Base-by-base conservation (phyloP, 2,113 vertebrate species). In the Thryonomys swinderianus region DNA sequence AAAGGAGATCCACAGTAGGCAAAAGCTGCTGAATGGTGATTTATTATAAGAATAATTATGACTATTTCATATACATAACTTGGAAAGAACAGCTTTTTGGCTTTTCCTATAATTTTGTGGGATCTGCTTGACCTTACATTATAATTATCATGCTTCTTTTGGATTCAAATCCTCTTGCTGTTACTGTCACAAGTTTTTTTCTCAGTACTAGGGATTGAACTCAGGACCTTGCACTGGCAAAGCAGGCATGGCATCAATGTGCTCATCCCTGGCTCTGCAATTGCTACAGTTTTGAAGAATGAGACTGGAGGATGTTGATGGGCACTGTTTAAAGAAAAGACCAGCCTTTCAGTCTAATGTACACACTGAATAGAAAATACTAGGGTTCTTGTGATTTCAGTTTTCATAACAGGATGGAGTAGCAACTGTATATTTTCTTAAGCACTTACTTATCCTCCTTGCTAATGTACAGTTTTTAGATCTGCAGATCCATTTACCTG, bases 71-170 rank as follows among this genome's bases (percentile, higher is more conserved):
- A 71, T 48, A 42, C 53, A 64, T 82, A 85, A 80, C 73, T 91
- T 88, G n/a, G 45, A 83, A 80, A 80, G 61, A 88, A 88, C 37
- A 59, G 23, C 34, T 88, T 96, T 82, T 76, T 51, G 73, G 20
- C 34, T 82, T 95, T 88, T 85, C 45, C 40, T 73, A 6, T 48
- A 69, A 80, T 81, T 84, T 74, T 53, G 10, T 93, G 78, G 37
- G 30, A n/a, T 93, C 84, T 85, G 18, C 45, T 69, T 82, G 40
- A 84, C 45, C 85, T n/a, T 90, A 20, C 62, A 78, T 74, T 76
- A 21, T 85, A 87, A 85, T 93, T 81, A 34, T n/a, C n/a, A n/a
- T 73, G 23, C 3, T 81, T 32, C 69, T 74, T 5, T 59, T 78
- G 30, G 84, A 53, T 89, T 45, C 55, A 67, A 18, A 67, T 74